Base-by-base conservation (phyloP, 1,140 invertebrate genomes). In the Drosophila sturtevanti region DNA sequence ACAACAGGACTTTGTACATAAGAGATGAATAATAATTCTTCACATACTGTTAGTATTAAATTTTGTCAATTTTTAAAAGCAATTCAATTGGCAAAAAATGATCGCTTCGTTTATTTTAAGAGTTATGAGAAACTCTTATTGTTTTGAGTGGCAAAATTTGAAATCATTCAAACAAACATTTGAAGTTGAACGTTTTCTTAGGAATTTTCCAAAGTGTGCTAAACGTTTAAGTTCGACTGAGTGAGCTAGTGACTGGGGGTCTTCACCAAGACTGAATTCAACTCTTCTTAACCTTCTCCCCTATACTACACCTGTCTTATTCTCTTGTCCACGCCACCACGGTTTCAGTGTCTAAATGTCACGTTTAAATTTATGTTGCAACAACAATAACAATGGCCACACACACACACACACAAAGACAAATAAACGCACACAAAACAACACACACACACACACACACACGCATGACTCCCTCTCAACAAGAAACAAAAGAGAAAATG, bases 341-440 rank as follows among this genome's bases (percentile, higher is more conserved):
- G 52, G 70, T 37, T 67, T 64, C 56, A 81, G 78, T 81, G 68
- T 74, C 75, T 82, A 76, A 82, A 75, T 82, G 80, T 82, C 79
- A 82, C 80, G 75, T 71, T 79, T 78, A 75, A 79, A 79, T 78
- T 82, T 82, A 81, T 82, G 74, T 67, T 58, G 69, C 69, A 74
- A 41, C 58, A 80, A 80, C 61, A 80, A 72, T 63, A 81, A 77
- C 69, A 81, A 73, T 77, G 51, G 56, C 31, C 58, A 9, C 14
- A 35, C 24, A 12, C 35, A n/a, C 35, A 1, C 61, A 63, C 14
- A 62, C 56, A 62, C 16, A 34, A n/a, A n/a, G n/a, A n/a, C n/a
- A n/a, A n/a, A n/a, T n/a, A n/a, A n/a, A n/a, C 68, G 41, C 34
- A 27, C 34, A 63, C 16, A 60, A n/a, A n/a, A n/a, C n/a, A n/a